Evolutionary conservation across 2,113 vertebrate species (phyloP).

Genomic region (Melanostigma gelatinosum): DNA sequence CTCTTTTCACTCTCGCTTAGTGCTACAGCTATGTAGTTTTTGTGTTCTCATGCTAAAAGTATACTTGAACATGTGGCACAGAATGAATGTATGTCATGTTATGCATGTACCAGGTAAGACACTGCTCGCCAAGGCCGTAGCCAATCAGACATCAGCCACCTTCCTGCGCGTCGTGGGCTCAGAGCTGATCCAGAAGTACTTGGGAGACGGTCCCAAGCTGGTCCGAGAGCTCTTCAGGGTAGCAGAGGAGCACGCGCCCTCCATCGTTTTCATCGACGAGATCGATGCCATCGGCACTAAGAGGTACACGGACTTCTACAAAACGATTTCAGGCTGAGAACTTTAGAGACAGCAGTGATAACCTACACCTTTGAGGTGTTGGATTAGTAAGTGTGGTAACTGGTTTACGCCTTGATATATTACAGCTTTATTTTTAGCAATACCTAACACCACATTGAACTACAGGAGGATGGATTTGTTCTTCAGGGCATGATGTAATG

Average conservation of each 20-base stretch:
- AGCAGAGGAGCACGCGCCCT: conserved; percentile 95
- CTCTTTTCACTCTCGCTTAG: not conserved
- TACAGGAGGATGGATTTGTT: not conserved
- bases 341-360: not conserved
- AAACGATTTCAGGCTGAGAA: not conserved
- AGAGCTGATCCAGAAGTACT: conserved; percentile 97
- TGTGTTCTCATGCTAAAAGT: not conserved
- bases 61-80: not conserved
- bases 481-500: no score
- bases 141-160: conserved; percentile 98
- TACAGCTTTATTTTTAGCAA: not conserved
- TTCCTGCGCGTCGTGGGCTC: conserved; percentile 97
- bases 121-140: conserved; percentile 95
- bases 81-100: not conserved
- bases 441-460: not conserved
- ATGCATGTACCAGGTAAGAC: conserved; percentile 89
- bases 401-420: not conserved
- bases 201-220: conserved; percentile 95
- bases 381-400: conserved; percentile 15
- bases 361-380: not conserved
- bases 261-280: conserved; percentile 98
- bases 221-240: conserved; percentile 96
- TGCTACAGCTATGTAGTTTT: no score
- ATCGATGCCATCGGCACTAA: conserved; percentile 98
- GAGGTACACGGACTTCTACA: conserved; percentile 79